Conservation (phyloP, 2,113 vertebrate species). For the Mastomys coucha region DNA sequence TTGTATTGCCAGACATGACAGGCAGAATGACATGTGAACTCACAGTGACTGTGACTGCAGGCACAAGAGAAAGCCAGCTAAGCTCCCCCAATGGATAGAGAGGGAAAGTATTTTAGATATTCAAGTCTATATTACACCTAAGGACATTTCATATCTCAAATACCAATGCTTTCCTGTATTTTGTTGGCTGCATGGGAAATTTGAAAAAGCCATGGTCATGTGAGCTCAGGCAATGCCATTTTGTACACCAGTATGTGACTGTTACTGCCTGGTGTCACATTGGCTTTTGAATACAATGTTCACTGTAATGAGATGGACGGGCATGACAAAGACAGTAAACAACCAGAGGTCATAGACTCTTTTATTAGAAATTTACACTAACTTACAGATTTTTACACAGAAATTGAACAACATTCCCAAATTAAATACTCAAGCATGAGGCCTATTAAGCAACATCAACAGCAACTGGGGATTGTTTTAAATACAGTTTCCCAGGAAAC, state of each 20-base stretch:
- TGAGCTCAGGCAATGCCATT: background rate
- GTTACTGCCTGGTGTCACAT: background rate
- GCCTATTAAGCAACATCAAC: background rate
- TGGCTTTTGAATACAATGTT: background rate
- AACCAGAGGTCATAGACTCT: background rate
- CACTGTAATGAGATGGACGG: background rate
- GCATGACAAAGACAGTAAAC: no score
- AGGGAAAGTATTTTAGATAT: background rate
- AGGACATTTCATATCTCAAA: background rate
- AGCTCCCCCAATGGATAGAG: no score
- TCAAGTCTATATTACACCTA: background rate
- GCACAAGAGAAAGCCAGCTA: background rate
- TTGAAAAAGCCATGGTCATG: background rate
- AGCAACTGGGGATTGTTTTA: background rate
- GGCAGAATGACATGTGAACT: no score
- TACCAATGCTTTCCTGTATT: background rate
- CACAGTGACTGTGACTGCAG: background rate
- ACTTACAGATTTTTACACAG: background rate
- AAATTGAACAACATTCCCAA: background rate
- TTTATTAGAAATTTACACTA: background rate
- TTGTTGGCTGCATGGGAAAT: background rate
- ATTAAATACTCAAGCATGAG: background rate
- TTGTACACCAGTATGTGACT: background rate
- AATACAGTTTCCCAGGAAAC: background rate
- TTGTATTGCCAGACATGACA: background rate